A percentile compares a stretch with the other conserved stretches of the same genome.
Evolutionary conservation across 2,797 vertebrate genomes (phyloP).

Genomic region (Hybognathus amarus): DNA sequence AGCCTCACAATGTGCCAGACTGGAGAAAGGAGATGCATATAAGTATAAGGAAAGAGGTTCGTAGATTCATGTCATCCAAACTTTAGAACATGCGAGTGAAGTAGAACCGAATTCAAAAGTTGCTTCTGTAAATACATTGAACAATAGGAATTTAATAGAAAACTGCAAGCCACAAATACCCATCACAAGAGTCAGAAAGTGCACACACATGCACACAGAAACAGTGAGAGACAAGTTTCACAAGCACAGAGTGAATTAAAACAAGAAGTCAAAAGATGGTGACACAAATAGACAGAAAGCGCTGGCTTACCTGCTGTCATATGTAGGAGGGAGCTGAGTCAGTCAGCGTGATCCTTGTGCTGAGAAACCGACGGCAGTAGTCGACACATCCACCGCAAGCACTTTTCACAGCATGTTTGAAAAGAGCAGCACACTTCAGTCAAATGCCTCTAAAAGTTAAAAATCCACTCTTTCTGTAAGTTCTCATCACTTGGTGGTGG

Average conservation of each 20-base stretch:
- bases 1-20: background rate
- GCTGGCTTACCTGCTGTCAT: conserved; percentile 22
- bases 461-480: background rate
- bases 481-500: background rate
- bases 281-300: conserved; percentile 34
- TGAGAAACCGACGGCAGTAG: background rate
- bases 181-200: background rate
- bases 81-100: background rate
- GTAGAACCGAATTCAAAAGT: conserved; percentile 4
- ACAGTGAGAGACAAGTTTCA: conserved; percentile 26
- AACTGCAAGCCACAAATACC: conserved; percentile 1
- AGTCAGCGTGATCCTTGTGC: conserved; percentile 21
- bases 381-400: conserved; percentile 21
- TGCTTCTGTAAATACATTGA: background rate
- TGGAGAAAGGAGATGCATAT: background rate
- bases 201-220: background rate
- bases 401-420: conserved; percentile 26
- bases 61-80: background rate
- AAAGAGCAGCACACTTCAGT: conserved; percentile 19
- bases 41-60: background rate
- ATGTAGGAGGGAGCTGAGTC: conserved; percentile 34
- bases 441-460: conserved; percentile 23
- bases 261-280: conserved; percentile 14
- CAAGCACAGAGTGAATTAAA: conserved; percentile 11
- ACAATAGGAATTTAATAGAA: background rate